These are phyloP conservation scores for Erannis defoliaria DNA, from an alignment of 2,888 invertebrate species.

Conservation along the genomic window DNA sequence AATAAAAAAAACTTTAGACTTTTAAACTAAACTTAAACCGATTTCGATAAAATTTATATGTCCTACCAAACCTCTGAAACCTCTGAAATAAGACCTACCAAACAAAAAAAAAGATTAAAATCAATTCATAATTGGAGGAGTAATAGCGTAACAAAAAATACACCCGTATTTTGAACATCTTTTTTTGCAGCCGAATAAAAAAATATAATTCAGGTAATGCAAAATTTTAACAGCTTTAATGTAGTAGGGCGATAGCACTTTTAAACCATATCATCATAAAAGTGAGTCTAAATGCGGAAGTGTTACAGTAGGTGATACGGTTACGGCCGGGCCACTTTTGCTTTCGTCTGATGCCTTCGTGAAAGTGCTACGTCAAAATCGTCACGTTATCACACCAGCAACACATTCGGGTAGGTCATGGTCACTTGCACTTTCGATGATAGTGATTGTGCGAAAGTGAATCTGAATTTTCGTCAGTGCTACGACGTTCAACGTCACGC, in stretches of 20 bases:
- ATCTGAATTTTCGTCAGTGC: slow-evolving; percentile 41
- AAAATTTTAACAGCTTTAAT: too few relatives aligned
- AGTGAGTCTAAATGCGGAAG: slow-evolving; percentile 45
- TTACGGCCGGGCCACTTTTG: slow-evolving; percentile 54
- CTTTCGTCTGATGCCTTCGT: slow-evolving; percentile 51
- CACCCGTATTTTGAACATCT: too few relatives aligned
- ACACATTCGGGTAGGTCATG: slow-evolving; percentile 59
- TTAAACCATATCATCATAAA: slow-evolving; percentile 13
- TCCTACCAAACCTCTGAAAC: too few relatives aligned
- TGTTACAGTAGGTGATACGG: slow-evolving; percentile 48
- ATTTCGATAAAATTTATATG: too few relatives aligned
- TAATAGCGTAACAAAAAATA: too few relatives aligned
- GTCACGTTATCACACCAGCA: slow-evolving; percentile 49
- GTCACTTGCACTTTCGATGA: slow-evolving; percentile 69
- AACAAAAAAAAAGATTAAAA: too few relatives aligned
- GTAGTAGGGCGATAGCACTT: neutral
- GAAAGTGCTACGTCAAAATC: slow-evolving; percentile 55
- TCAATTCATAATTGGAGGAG: too few relatives aligned
- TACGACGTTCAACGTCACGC: slow-evolving; percentile 36
- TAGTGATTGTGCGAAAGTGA: slow-evolving; percentile 65
- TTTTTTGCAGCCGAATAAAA: too few relatives aligned
- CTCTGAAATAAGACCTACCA: too few relatives aligned
- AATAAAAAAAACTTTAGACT: too few relatives aligned
- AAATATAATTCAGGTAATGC: too few relatives aligned
- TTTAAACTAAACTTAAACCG: too few relatives aligned